Conservation (phyloP, 1,140 invertebrate species). For the Drosophila kepulauana region DNA sequence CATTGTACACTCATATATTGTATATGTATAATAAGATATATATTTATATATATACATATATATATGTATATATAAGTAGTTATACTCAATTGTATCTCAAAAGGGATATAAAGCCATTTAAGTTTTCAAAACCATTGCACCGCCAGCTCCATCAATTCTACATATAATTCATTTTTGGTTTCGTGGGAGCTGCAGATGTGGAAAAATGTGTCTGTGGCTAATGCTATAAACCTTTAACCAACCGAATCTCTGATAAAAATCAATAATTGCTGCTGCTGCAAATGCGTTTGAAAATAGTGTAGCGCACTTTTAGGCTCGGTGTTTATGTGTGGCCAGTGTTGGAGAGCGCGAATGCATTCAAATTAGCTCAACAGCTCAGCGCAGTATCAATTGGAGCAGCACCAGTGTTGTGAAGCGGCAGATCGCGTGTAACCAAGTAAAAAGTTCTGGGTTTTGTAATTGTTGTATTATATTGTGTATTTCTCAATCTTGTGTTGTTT, state of each 20-base stretch:
- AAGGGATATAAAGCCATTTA: conserved; percentile 83
- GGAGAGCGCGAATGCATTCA: neutral
- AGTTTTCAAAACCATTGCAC: conserved; percentile 69
- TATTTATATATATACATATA: conserved; percentile 34
- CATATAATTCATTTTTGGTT: neutral
- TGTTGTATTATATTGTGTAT: conserved; percentile 79
- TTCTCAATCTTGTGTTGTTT: conserved; percentile 74
- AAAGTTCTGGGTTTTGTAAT: conserved; percentile 63
- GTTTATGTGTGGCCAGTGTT: neutral
- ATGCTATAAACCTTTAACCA: conserved; percentile 17
- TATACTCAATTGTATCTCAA: conserved; percentile 79
- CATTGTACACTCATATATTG: conserved; percentile 66
- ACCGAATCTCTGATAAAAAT: conserved; percentile 18
- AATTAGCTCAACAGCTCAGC: neutral
- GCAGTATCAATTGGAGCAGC: conserved; percentile 4
- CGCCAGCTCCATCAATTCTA: conserved; percentile 22
- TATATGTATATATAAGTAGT: conserved; percentile 47
- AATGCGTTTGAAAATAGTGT: conserved; percentile 12
- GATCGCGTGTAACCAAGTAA: conserved; percentile 40
- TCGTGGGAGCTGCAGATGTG: conserved; percentile 24
- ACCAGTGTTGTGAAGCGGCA: conserved; percentile 9
- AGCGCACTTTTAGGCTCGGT: conserved; percentile 7
- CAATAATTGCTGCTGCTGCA: conserved; percentile 4
- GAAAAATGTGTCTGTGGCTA: conserved; percentile 30
- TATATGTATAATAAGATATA: conserved; percentile 51